phyloP scores from a whole-genome alignment of 2,888 invertebrate species.

The Lasioglossum pauxillum region DNA sequence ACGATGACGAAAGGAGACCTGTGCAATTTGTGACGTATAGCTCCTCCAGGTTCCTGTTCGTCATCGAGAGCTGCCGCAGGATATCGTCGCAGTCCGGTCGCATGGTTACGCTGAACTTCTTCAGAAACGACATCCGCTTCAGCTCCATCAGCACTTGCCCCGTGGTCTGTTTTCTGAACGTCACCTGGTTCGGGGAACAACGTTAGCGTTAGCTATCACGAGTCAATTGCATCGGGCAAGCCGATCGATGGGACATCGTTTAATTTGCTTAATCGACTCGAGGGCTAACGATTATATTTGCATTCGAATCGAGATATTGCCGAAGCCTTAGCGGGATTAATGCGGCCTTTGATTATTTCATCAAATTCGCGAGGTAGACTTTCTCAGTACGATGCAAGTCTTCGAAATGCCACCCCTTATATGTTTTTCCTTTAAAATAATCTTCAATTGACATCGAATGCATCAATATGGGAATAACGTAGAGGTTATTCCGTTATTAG shows the following conservation, averaged over 20 bases:
- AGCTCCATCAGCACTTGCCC: conserved; percentile 72
- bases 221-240: not conserved
- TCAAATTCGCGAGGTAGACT: no score
- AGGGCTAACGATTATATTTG: no score
- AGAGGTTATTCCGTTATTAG: no score
- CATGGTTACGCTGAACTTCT: conserved; percentile 67
- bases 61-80: conserved; percentile 75
- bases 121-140: conserved; percentile 75
- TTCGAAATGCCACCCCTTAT: no score
- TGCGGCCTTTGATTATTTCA: no score
- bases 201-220: not conserved
- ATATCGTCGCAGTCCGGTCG: conserved; percentile 76
- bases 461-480: no score
- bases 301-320: no score
- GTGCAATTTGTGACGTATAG: conserved; percentile 72
- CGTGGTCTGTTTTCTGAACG: conserved; percentile 62
- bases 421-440: no score
- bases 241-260: not conserved
- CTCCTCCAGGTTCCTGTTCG: conserved; percentile 76
- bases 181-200: conserved; percentile 63
- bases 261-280: not conserved
- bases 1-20: conserved; percentile 53
- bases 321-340: no score
- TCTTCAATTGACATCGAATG: no score
- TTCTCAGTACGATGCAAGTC: no score